Conservation (phyloP, 2,113 vertebrate genomes). For the Tauraco erythrolophus region DNA sequence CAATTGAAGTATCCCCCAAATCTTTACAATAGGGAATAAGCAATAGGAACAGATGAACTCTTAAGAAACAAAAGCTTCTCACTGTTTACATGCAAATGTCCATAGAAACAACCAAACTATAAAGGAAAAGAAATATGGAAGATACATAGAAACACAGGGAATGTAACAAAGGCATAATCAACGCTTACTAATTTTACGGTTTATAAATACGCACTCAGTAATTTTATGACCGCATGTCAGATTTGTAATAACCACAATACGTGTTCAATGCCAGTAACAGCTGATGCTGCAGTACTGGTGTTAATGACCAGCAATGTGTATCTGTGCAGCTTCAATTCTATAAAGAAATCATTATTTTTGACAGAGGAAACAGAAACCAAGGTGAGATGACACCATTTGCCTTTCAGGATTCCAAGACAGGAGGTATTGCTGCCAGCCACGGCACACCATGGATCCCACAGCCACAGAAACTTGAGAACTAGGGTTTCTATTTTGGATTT, state of each 20-base stretch:
- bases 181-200: neutral
- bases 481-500: neutral
- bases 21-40: constrained; percentile 26
- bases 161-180: neutral
- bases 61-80: constrained; percentile 12
- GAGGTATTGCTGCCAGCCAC: neutral
- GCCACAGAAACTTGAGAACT: neutral
- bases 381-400: neutral
- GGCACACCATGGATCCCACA: accelerated
- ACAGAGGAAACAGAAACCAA: neutral
- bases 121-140: neutral
- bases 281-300: neutral
- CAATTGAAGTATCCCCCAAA: constrained; percentile 42
- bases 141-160: neutral
- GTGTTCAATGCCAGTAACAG: neutral
- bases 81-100: constrained; percentile 31
- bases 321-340: neutral
- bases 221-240: neutral
- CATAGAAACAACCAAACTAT: constrained; percentile 45
- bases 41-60: constrained; percentile 14
- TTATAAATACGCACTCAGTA: neutral
- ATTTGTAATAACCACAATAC: neutral
- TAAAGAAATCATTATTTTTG: neutral
- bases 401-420: neutral
- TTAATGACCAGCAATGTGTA: neutral